Evolutionary conservation across 2,113 vertebrate genomes (phyloP), one percentile per base, ranked within the genome.

Genomic region (Phyllopteryx taeniolatus): DNA sequence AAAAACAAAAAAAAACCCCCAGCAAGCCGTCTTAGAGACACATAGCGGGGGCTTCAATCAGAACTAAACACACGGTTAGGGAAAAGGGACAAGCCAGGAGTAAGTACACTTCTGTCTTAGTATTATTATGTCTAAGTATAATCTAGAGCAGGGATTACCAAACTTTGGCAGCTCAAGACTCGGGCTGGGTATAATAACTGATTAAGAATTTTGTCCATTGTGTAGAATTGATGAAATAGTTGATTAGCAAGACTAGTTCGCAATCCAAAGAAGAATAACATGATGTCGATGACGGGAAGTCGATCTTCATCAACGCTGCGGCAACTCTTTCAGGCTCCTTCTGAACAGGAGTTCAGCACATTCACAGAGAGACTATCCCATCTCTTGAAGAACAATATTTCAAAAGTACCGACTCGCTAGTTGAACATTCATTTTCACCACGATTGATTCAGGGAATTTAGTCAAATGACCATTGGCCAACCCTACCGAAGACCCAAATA

Each of bases 1-100:
- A 79, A 75, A 85, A 66, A 83, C 57, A 61, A 20, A 44, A 39
- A 39, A 39, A 39, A 64, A 68, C 79, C 42, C 65, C 47, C 31
- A 33, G 31, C 14, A 35, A 17, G 12, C 56, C 46, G 19, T 8
- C 5, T 27, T 15, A 47, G 20, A 67, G 39, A 51, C 49, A 33
- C 53, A 27, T 61, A 35, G 59, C 14, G 27, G 57, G 22, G 31
- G 14, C 57, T 60, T 60, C 57, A 6, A 60, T 33, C 31, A 33
- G 27, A 15, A 33, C 27, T 15, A n/a, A 53, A 19, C 7, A 60
- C 31, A 57, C 22, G 5, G 22, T 27, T n/a, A 13, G 22, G 22
- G 13, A 22, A 27, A 27, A 57, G 13, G 57, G 57, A 60, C 57
- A 33, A 8, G 22, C 12, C 31, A 8, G 35, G 35, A 39, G 6